Percentiles rank a stretch among this genome's conserved stretches.
phyloP scores from a whole-genome alignment of 1,140 invertebrate species.

The Stegodyphus dumicola region DNA sequence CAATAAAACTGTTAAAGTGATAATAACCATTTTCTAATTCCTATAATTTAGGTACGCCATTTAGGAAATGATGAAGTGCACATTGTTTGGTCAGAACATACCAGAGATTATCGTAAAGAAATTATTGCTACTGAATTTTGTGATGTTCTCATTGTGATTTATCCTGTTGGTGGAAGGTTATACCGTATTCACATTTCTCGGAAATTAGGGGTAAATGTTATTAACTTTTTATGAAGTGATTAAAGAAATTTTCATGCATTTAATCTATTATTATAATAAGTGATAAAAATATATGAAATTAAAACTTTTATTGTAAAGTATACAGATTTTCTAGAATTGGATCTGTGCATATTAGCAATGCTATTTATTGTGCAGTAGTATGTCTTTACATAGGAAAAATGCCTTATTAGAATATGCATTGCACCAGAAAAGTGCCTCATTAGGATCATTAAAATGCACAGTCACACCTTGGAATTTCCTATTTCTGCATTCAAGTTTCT shows the following conservation, averaged over 20 bases:
- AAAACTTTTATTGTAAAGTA: too few relatives aligned
- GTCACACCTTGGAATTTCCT: too few relatives aligned
- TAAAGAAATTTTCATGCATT: not conserved
- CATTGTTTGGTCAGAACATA: conserved; percentile 99
- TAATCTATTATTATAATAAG: too few relatives aligned
- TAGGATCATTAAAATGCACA: too few relatives aligned
- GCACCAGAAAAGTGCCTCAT: too few relatives aligned
- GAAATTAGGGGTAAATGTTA: conserved; percentile 81
- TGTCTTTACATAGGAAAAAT: too few relatives aligned
- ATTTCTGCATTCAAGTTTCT: too few relatives aligned
- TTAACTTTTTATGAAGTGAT: conserved; percentile 12
- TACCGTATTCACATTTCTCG: conserved; percentile 85
- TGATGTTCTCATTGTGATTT: conserved; percentile 97
- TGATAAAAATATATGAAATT: too few relatives aligned
- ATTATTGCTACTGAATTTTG: conserved; percentile 99
- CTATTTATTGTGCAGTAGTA: too few relatives aligned
- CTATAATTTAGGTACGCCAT: conserved; percentile 77
- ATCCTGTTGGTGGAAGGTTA: conserved; percentile 84
- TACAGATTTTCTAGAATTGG: too few relatives aligned
- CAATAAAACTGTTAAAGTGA: not conserved
- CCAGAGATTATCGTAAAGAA: conserved; percentile 92
- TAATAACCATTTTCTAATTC: not conserved
- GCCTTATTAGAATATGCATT: too few relatives aligned
- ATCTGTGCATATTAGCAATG: too few relatives aligned
- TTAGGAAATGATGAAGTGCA: conserved; percentile 99